Evolutionary conservation across 2,113 vertebrate species (phyloP).

Genomic region (Prochilodus magdalenae): DNA sequence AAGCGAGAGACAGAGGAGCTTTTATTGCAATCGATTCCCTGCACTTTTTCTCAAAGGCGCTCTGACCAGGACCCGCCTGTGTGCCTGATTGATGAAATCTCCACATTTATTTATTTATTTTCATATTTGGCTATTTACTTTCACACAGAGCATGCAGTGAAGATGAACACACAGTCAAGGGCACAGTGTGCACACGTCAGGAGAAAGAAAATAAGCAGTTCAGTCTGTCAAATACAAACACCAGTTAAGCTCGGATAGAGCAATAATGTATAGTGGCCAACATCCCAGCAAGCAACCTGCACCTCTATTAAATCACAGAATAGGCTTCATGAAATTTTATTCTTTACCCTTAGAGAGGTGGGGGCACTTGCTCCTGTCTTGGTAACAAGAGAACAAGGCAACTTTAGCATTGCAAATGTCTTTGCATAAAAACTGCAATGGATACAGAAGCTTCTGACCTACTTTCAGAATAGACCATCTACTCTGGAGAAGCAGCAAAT

Average conservation of each 20-base stretch:
- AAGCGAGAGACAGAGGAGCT: conserved; percentile 20
- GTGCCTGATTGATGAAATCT: conserved; percentile 19
- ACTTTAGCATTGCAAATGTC: conserved; percentile 26
- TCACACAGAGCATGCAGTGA: neutral
- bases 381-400: neutral
- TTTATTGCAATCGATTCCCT: conserved; percentile 36
- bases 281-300: neutral
- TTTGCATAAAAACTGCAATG: conserved; percentile 4
- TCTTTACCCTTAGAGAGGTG: neutral
- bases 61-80: neutral
- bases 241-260: neutral
- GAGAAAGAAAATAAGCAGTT: neutral
- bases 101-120: conserved; percentile 1
- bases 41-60: conserved; percentile 34
- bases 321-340: neutral
- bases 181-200: neutral
- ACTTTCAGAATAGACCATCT: conserved; percentile 45
- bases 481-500: conserved; percentile 36
- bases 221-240: neutral
- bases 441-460: conserved; percentile 33
- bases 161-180: neutral
- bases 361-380: neutral
- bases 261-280: neutral
- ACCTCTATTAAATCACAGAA: neutral
- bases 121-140: conserved; percentile 1